Evolutionary conservation across 2,113 vertebrate genomes (phyloP).

Genomic region (Macroglossus sobrinus): DNA sequence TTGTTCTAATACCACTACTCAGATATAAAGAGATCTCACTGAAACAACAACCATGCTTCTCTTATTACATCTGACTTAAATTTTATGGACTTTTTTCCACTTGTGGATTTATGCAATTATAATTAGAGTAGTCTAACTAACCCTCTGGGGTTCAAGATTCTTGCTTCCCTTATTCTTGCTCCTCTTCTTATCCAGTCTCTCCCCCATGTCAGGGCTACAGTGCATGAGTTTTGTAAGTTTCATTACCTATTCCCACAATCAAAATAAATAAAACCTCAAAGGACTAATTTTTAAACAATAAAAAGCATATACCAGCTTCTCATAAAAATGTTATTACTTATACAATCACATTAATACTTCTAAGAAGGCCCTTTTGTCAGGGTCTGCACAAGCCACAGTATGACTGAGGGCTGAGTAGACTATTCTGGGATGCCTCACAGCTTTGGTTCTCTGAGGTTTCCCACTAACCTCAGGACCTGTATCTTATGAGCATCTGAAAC

Average conservation of each 20-base stretch:
- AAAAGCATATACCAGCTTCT: neutral
- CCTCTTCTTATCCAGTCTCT: neutral
- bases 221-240: constrained; percentile 50
- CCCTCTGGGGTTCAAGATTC: neutral
- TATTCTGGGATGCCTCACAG: neutral
- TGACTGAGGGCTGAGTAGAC: neutral
- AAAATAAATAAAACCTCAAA: constrained; percentile 69
- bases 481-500: neutral
- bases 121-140: constrained; percentile 8
- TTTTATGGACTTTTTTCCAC: neutral
- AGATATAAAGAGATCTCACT: neutral
- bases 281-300: constrained; percentile 40
- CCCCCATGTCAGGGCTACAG: neutral
- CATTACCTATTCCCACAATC: constrained; percentile 46
- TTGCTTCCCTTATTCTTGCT: neutral
- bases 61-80: neutral
- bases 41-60: neutral
- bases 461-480: neutral
- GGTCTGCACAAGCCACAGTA: constrained; percentile 26
- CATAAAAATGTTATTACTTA: constrained; percentile 51
- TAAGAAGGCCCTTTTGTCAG: neutral
- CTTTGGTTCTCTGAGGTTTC: constrained; percentile 2
- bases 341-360: constrained; percentile 34
- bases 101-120: neutral
- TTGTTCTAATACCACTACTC: neutral